Conservation (phyloP, 2,797 vertebrate species). For the Xenentodon cancila region DNA sequence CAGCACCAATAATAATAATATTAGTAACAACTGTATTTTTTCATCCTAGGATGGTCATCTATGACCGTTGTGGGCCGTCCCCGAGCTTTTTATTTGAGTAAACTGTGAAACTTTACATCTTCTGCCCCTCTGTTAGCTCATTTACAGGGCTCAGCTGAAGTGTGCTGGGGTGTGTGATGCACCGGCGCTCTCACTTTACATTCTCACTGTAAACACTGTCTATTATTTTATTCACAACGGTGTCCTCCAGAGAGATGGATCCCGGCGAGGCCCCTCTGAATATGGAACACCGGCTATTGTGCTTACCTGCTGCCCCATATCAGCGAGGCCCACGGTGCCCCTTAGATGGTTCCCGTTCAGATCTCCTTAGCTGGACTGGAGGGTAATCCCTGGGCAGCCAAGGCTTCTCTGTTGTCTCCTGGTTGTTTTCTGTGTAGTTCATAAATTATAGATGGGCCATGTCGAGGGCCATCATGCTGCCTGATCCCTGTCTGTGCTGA, state of each 20-base stretch:
- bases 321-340: constrained; percentile 74
- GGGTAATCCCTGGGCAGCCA: constrained; percentile 83
- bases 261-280: constrained; percentile 79
- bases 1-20: neutral
- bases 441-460: constrained; percentile 99
- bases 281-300: constrained; percentile 84
- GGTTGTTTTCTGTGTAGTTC: constrained; percentile 93
- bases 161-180: constrained; percentile 80
- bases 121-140: constrained; percentile 71
- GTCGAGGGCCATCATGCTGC: constrained; percentile 92
- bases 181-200: constrained; percentile 82
- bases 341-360: constrained; percentile 77
- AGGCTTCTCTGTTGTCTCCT: constrained; percentile 85
- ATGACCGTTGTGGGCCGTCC: constrained; percentile 31
- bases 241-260: constrained; percentile 78
- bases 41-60: constrained; percentile 11
- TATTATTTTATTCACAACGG: constrained; percentile 84
- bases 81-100: constrained; percentile 56
- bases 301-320: constrained; percentile 80
- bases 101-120: constrained; percentile 72
- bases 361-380: constrained; percentile 83
- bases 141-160: constrained; percentile 83
- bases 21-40: neutral
- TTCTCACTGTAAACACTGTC: constrained; percentile 85
- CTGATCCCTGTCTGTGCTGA: constrained; percentile 94